Base-by-base conservation (phyloP, 2,888 invertebrate species). In the Eupithecia exiguata region DNA sequence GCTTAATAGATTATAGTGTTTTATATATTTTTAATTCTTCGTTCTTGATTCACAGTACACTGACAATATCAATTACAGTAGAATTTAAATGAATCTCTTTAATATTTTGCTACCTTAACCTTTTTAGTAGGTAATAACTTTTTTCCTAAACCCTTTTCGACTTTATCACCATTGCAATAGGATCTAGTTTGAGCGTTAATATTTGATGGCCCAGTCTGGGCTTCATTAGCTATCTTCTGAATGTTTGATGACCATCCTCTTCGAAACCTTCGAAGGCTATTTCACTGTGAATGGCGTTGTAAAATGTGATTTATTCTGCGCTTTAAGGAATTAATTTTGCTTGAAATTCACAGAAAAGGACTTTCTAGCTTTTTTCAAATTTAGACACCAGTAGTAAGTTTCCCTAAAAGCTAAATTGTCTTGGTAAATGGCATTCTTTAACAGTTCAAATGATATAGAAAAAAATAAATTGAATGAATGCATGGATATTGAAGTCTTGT, bases 171-270 rank as follows among this genome's bases (percentile, higher is more conserved):
- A 35, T 62, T 62, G 62, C 30, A 18, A 38, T 65, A 65, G 38
- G 38, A 38, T 36, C 65, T 65, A 36, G 21, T n/a, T 69, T 16
- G 25, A 40, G 35, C 35, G n/a, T 53, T 68, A 53, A 68, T 68
- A 68, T 68, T 68, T 53, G 49, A 68, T 68, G 36, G 16, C 53
- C 6, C 53, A 53, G 68, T 68, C 49, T 83, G 82, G 82, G 82
- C 81, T 85, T 85, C 85, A 87, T 87, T 88, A 89, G 83, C 83
- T 72, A 30, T 43, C 71, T 49, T 21, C 68, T 88, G 85, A 87
- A 89, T 87, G 81, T 85, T 89, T 88, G 84, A 88, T 84, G 49
- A 40, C 79, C 78, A 68, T 74, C 66, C 69, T 58, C 58, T 69
- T 69, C 70, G n/a, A 65, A 36, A 36, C 65, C 36, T 36, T 38